Percentiles rank a stretch among this genome's conserved stretches.
phyloP scores from a whole-genome alignment of 2,113 vertebrate genomes.

The Eonycteris spelaea region DNA sequence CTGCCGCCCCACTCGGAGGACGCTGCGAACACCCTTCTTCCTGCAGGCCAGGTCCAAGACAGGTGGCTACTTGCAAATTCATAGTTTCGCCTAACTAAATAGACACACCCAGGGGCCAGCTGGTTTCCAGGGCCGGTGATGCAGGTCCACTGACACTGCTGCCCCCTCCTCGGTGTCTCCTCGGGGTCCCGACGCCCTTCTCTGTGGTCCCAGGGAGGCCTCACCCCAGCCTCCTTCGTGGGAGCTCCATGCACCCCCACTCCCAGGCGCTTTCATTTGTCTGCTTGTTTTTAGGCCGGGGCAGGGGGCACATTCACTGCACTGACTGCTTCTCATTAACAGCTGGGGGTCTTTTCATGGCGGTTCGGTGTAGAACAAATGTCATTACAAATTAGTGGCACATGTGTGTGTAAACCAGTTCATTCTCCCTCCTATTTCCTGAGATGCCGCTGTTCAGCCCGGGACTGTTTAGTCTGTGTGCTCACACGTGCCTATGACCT shows the following conservation, averaged over 20 bases:
- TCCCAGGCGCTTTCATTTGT: no score
- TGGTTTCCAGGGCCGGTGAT: no score
- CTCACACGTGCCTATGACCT: not conserved
- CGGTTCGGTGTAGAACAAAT: not conserved
- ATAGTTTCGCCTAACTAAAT: not conserved
- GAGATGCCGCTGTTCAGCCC: no score
- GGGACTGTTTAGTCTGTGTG: accelerated
- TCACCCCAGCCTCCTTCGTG: no score
- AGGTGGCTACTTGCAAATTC: not conserved
- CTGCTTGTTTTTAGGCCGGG: not conserved
- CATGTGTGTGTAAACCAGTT: not conserved
- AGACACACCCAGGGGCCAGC: no score
- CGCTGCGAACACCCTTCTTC: no score
- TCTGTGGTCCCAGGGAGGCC: accelerated
- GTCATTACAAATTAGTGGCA: not conserved
- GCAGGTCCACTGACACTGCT: no score
- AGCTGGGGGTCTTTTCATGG: not conserved
- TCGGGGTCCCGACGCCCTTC: accelerated
- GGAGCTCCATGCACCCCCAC: accelerated
- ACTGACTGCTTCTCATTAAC: not conserved
- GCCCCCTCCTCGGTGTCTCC: not conserved
- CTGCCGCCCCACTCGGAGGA: no score
- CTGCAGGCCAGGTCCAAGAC: not conserved
- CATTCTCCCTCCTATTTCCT: not conserved
- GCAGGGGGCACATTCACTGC: no score